Percentiles rank a stretch among this genome's conserved stretches.
Conservation (phyloP, 2,797 vertebrate genomes). For the Megalops cyprinoides region DNA sequence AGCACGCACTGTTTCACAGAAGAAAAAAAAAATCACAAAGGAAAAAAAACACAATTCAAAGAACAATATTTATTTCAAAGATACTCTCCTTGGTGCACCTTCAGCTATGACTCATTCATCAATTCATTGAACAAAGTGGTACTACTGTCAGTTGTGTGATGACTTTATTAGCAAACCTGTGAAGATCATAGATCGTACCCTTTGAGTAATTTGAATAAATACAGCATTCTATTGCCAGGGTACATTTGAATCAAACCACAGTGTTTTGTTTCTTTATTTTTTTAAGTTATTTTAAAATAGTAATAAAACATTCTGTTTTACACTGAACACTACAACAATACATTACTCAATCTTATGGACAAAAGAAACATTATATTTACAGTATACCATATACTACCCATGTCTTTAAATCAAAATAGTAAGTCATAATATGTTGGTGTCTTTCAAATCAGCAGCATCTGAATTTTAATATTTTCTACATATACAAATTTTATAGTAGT, state of each 20-base stretch:
- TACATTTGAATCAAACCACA: background rate
- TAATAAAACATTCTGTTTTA: no score
- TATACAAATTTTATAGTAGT: no score
- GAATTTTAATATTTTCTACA: no score
- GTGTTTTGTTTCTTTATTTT: background rate
- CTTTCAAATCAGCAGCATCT: no score
- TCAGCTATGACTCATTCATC: background rate
- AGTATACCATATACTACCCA: no score
- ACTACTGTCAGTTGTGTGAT: background rate
- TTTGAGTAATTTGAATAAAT: background rate
- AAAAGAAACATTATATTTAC: no score
- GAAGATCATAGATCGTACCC: background rate
- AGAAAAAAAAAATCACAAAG: slow-evolving; percentile 8
- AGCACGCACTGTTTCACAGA: slow-evolving; percentile 22
- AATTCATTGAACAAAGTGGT: background rate
- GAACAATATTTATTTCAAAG: slow-evolving; percentile 7
- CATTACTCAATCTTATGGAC: no score
- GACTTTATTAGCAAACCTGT: background rate
- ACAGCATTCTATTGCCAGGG: background rate
- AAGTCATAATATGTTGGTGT: no score
- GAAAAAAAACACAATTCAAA: background rate
- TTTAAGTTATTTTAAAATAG: no score
- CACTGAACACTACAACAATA: no score
- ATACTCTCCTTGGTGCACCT: background rate
- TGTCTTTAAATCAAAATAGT: no score